Conservation (phyloP, 2,113 vertebrate genomes). For the Parotia lawesii region DNA sequence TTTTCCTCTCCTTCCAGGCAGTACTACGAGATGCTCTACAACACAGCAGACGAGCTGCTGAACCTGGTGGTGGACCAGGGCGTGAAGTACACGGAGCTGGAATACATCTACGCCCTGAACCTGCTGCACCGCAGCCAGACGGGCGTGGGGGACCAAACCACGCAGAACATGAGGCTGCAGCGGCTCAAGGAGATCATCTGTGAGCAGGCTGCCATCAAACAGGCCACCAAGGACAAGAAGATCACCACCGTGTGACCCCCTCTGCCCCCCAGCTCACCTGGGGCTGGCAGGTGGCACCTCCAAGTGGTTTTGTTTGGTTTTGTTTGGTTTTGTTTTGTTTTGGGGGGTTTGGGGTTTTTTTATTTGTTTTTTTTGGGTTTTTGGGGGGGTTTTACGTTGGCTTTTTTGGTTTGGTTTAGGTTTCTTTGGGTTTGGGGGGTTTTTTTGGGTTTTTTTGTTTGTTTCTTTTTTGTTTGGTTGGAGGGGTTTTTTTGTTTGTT, state of each 20-base stretch:
- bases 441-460: background rate
- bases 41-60: slow-evolving; percentile 91
- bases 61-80: slow-evolving; percentile 98
- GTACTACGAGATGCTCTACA: slow-evolving; percentile 99
- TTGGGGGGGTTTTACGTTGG: background rate
- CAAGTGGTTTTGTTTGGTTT: too few relatives aligned
- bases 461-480: background rate
- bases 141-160: slow-evolving; percentile 91
- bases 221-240: slow-evolving; percentile 98
- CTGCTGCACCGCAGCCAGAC: slow-evolving; percentile 96
- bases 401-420: background rate
- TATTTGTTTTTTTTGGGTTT: background rate
- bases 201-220: slow-evolving; percentile 96
- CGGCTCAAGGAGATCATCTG: slow-evolving; percentile 97
- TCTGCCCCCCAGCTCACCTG: fast-evolving
- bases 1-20: slow-evolving; percentile 71
- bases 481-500: background rate
- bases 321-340: too few relatives aligned
- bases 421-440: too few relatives aligned
- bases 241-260: slow-evolving; percentile 81
- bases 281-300: background rate
- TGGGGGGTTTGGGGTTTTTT: background rate
- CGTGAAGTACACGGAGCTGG: slow-evolving; percentile 95
- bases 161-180: slow-evolving; percentile 91
- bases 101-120: slow-evolving; percentile 94